Evolutionary conservation across 37 sponge, comb jelly and placozoan species (phyloP).

Genomic region (Eunapius fragilis): DNA sequence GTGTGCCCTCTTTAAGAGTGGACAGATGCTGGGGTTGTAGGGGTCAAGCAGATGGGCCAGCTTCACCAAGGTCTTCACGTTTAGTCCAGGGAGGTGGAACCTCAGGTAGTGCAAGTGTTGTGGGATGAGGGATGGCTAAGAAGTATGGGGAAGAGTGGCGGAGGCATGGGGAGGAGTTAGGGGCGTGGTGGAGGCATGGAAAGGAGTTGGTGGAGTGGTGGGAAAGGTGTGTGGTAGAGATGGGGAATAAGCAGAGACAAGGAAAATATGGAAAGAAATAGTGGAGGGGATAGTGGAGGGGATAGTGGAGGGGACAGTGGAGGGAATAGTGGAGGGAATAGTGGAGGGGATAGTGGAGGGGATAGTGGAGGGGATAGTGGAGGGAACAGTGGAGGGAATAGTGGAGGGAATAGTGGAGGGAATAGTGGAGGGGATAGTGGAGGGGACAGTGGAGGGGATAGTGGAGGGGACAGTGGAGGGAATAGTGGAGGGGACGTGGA

Average conservation of each 20-base stretch:
- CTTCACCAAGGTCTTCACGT: conserved; percentile 38
- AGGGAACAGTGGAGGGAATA: no score
- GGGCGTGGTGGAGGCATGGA: background rate
- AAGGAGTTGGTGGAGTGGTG: background rate
- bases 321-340: no score
- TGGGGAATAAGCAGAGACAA: background rate
- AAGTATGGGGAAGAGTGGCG: background rate
- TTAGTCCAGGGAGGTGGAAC: conserved; percentile 44
- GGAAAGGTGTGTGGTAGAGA: background rate
- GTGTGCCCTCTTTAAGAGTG: conserved; percentile 62
- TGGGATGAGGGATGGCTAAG: conserved; percentile 68
- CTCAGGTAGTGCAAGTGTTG: conserved; percentile 38
- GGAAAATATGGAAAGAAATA: background rate
- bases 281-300: background rate
- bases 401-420: no score
- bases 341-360: no score
- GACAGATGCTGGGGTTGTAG: conserved; percentile 56
- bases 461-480: no score
- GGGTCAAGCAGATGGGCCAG: conserved; percentile 71
- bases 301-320: no score
- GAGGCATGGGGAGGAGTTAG: background rate
- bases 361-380: no score
- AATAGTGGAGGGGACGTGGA: no score
- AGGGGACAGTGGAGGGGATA: no score
- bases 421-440: no score